Evolutionary conservation across 2,888 invertebrate genomes (phyloP).

Genomic region (Laspeyria flexula): DNA sequence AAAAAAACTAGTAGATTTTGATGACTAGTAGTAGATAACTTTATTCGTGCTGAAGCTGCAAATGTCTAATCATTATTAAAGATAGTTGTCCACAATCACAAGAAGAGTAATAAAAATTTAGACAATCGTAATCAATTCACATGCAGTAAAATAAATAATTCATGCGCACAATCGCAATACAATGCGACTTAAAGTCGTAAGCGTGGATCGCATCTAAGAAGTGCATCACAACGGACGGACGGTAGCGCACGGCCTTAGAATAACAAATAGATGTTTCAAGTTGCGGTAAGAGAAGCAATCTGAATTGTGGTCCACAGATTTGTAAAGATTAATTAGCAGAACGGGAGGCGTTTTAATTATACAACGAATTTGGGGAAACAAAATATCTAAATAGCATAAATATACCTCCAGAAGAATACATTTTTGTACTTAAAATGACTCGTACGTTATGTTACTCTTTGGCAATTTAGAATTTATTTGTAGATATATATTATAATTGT

Average conservation of each 20-base stretch:
- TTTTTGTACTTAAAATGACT: no score
- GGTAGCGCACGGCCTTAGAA: constrained; percentile 65
- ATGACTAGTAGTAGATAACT: no score
- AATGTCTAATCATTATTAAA: neutral
- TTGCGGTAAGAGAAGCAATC: constrained; percentile 64
- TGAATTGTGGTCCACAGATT: constrained; percentile 58
- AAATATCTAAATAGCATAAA: neutral
- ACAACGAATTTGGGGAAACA: neutral
- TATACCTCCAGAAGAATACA: no score
- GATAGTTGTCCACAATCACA: constrained; percentile 17
- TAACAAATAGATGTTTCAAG: constrained; percentile 60
- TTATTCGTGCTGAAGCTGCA: no score
- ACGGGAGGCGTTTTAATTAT: constrained; percentile 37
- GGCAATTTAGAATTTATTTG: no score
- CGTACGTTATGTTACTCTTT: no score
- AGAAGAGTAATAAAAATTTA: constrained; percentile 19
- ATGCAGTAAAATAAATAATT: constrained; percentile 41
- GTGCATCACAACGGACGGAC: constrained; percentile 74
- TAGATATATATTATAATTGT: no score
- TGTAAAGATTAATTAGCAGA: constrained; percentile 75
- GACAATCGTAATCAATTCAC: constrained; percentile 16
- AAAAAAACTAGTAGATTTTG: no score
- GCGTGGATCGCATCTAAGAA: constrained; percentile 51
- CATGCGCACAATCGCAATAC: constrained; percentile 39
- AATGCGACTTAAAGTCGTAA: constrained; percentile 39